A percentile compares a stretch with the other conserved stretches of the same genome.
Conservation (phyloP, 2,113 vertebrate species). For the Nipponia nippon region DNA sequence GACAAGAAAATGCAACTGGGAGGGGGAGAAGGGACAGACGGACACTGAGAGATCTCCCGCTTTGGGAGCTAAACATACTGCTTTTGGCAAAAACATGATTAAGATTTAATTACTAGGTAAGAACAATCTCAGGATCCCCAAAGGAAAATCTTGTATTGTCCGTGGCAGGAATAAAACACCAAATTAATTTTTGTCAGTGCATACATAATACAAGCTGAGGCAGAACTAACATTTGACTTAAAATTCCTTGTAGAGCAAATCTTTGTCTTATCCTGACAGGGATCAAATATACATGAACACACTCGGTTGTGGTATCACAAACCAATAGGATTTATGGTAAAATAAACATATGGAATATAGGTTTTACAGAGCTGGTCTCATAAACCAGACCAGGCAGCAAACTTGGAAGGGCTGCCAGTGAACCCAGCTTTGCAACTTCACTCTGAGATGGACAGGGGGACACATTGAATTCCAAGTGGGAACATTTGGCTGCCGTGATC, state of each 20-base stretch:
- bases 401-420: neutral
- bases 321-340: neutral
- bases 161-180: neutral
- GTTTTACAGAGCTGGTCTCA: neutral
- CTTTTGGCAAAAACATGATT: neutral
- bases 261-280: neutral
- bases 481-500: neutral
- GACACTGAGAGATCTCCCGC: neutral
- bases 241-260: neutral
- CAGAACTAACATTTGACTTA: neutral
- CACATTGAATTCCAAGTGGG: neutral
- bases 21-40: neutral
- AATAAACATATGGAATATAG: neutral
- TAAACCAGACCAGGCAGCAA: neutral
- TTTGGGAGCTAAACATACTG: neutral
- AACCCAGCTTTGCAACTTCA: neutral
- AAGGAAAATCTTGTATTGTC: neutral
- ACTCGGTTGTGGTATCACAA: neutral
- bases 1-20: neutral
- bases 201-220: neutral
- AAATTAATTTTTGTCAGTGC: neutral
- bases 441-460: neutral
- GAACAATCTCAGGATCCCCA: neutral
- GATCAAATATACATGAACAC: neutral
- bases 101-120: conserved; percentile 4